These are phyloP conservation scores for Aphelenchoides besseyi DNA, from an alignment of 1,140 invertebrate genomes.

Conservation along the genomic window DNA sequence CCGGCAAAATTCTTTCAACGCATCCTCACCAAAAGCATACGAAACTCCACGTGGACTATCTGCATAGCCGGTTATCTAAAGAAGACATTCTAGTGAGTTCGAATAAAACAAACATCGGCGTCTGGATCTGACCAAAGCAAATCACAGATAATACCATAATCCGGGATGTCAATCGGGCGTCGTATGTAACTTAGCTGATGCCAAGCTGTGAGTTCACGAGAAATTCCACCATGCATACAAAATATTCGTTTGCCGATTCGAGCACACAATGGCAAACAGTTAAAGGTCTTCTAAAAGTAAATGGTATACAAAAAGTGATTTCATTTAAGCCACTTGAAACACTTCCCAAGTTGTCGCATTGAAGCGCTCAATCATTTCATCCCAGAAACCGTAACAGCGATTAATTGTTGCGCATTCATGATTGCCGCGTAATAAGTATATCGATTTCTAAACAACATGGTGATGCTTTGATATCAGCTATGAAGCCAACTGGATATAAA, in stretches of 20 bases:
- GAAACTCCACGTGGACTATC: conserved; percentile 43
- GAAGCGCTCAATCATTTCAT: conserved; percentile 60
- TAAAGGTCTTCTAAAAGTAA: conserved; percentile 46
- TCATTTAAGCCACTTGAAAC: too few relatives aligned
- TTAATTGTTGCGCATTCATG: conserved; percentile 71
- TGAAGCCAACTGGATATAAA: conserved; percentile 69
- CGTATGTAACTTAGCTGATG: conserved; percentile 40
- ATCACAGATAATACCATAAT: conserved; percentile 46
- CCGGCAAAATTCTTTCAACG: conserved; percentile 33
- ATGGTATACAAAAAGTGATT: background rate
- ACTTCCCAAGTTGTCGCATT: too few relatives aligned
- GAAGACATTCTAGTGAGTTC: too few relatives aligned
- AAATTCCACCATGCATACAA: conserved; percentile 46
- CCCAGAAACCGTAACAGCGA: conserved; percentile 68
- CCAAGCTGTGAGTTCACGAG: conserved; percentile 36
- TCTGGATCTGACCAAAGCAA: conserved; percentile 50
- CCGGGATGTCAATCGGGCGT: conserved; percentile 45
- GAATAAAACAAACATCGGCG: conserved; percentile 48
- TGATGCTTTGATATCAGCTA: too few relatives aligned
- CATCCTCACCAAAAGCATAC: conserved; percentile 44
- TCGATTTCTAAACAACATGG: too few relatives aligned
- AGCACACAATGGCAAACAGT: conserved; percentile 40
- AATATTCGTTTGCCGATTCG: conserved; percentile 40
- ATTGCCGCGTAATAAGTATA: conserved; percentile 70
- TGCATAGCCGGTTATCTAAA: too few relatives aligned